Evolutionary conservation across 2,797 vertebrate genomes (phyloP).

Genomic region (Acanthis flammea): DNA sequence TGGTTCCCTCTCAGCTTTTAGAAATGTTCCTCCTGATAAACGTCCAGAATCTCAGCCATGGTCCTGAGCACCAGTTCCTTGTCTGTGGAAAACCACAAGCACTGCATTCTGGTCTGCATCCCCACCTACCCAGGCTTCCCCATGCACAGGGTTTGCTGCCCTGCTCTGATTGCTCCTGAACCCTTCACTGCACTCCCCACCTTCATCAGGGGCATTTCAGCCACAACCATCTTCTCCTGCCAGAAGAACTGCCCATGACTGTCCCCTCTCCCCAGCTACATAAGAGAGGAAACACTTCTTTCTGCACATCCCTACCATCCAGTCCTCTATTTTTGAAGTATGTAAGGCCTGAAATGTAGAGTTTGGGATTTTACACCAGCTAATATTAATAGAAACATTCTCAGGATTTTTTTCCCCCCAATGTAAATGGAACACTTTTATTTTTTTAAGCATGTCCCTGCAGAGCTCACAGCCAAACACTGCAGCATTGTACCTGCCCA

Average conservation of each 20-base stretch:
- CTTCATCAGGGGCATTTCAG: background rate
- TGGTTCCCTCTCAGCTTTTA: background rate
- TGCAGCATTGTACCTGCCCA: slow-evolving; percentile 42
- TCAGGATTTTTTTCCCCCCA: slow-evolving; percentile 18
- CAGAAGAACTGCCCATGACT: background rate
- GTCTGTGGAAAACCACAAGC: background rate
- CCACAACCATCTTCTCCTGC: background rate
- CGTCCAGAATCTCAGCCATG: accelerated
- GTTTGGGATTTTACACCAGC: slow-evolving; percentile 39
- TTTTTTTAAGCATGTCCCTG: slow-evolving; percentile 51
- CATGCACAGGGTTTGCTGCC: background rate
- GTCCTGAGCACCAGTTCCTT: background rate
- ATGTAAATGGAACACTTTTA: slow-evolving; percentile 57
- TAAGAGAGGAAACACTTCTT: background rate
- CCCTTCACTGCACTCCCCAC: background rate
- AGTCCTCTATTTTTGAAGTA: slow-evolving; percentile 21
- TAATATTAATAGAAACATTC: slow-evolving; percentile 69
- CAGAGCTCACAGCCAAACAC: slow-evolving; percentile 31
- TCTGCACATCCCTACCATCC: background rate
- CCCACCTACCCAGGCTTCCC: accelerated
- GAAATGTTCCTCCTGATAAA: background rate
- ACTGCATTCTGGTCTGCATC: accelerated
- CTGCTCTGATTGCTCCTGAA: background rate
- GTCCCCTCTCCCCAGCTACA: background rate
- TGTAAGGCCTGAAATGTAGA: slow-evolving; percentile 4